Evolutionary conservation across 2,797 vertebrate genomes (phyloP).

Genomic region (Pipistrellus pipistrellus): DNA sequence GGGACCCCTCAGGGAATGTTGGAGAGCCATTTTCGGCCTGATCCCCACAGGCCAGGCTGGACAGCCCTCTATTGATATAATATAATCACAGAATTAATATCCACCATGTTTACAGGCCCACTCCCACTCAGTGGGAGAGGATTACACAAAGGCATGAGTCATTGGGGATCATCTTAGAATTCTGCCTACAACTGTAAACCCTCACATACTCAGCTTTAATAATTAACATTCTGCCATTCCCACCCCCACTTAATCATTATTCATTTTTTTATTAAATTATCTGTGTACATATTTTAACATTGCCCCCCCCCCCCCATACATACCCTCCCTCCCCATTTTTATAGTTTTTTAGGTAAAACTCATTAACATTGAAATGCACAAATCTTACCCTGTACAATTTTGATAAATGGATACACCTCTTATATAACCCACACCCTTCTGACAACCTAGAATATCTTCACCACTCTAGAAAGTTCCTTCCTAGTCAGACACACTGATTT

Average conservation of each 20-base stretch:
- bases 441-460: neutral
- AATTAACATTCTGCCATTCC: neutral
- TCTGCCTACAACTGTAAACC: neutral
- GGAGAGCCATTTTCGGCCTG: too few species aligned
- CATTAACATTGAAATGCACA: neutral
- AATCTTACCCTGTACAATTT: neutral
- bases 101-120: neutral
- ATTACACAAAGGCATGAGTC: neutral
- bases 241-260: neutral
- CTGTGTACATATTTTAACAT: too few species aligned
- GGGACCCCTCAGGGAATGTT: too few species aligned
- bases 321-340: neutral
- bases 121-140: neutral
- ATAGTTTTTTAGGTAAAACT: neutral
- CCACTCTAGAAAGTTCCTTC: neutral
- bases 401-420: neutral
- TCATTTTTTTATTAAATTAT: neutral
- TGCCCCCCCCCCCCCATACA: too few species aligned
- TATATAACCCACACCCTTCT: neutral
- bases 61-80: too few species aligned
- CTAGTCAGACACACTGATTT: neutral
- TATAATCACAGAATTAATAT: neutral
- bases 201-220: rapidly evolving
- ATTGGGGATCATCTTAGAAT: neutral
- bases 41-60: too few species aligned